These are phyloP conservation scores for Phrixothrix hirtus DNA, from an alignment of 2,888 invertebrate species.

Conservation along the genomic window DNA sequence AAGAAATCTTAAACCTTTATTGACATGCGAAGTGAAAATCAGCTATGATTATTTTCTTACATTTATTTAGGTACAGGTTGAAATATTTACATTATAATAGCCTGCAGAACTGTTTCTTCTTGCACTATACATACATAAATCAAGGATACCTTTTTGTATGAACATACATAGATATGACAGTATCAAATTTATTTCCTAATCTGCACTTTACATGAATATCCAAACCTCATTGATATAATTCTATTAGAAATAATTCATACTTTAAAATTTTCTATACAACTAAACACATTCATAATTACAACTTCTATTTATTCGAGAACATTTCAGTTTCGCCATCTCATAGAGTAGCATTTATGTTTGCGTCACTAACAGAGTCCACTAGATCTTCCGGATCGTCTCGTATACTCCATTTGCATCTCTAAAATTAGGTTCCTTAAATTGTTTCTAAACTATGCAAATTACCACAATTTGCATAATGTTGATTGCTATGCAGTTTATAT, in stretches of 20 bases:
- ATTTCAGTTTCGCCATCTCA: no score
- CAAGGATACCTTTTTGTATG: no score
- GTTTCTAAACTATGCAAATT: constrained; percentile 56
- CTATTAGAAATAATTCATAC: no score
- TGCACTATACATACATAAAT: no score
- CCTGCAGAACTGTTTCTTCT: no score
- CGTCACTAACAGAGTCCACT: constrained; percentile 48
- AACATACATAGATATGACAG: no score
- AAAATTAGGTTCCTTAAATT: constrained; percentile 52
- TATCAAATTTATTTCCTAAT: no score
- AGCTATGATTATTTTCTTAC: background rate
- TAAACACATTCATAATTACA: no score
- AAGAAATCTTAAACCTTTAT: background rate
- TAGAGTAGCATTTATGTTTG: constrained; percentile 41
- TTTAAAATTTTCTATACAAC: no score
- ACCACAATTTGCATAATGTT: constrained; percentile 54
- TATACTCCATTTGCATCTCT: constrained; percentile 43
- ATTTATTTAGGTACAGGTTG: background rate
- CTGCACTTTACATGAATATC: no score
- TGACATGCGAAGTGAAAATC: background rate
- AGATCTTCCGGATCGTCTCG: constrained; percentile 37
- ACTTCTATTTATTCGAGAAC: no score
- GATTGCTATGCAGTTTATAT: constrained; percentile 49
- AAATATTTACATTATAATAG: background rate
- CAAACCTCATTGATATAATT: no score